These are phyloP conservation scores for Trichonephila clavipes DNA, from an alignment of 1,140 invertebrate species.

Conservation along the genomic window DNA sequence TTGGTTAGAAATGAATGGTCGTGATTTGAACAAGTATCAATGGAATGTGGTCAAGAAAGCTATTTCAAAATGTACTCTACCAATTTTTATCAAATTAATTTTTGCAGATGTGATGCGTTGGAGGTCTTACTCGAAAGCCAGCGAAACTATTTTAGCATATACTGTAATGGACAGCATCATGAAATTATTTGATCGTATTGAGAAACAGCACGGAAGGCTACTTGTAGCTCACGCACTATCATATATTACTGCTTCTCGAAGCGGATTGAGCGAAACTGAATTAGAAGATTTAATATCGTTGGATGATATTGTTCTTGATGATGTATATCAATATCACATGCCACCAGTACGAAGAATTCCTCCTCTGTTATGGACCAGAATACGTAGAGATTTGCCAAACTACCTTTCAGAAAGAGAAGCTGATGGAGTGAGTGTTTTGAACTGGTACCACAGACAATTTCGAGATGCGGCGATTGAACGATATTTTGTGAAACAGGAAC, in stretches of 20 bases:
- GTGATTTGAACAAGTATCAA: constrained; percentile 95
- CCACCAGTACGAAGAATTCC: constrained; percentile 97
- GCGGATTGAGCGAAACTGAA: constrained; percentile 95
- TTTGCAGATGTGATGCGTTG: constrained; percentile 97
- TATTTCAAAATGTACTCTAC: constrained; percentile 94
- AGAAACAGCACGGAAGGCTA: constrained; percentile 93
- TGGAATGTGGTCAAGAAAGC: constrained; percentile 96
- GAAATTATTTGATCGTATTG: constrained; percentile 96
- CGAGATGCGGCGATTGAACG: constrained; percentile 94
- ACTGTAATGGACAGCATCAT: constrained; percentile 99
- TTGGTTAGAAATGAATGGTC: constrained; percentile 95
- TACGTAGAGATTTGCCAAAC: constrained; percentile 95
- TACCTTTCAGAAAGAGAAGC: constrained; percentile 98
- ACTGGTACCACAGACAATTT: constrained; percentile 99
- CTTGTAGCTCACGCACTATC: constrained; percentile 96
- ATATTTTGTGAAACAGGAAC: constrained; percentile 98
- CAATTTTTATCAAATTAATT: constrained; percentile 98
- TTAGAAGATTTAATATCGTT: constrained; percentile 96
- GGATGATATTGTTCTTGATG: constrained; percentile 95
- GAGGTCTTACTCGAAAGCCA: constrained; percentile 96
- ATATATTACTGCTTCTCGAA: constrained; percentile 94
- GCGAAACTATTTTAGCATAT: constrained; percentile 94
- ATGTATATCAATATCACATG: constrained; percentile 99
- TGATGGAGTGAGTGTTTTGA: constrained; percentile 97
- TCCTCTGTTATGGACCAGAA: constrained; percentile 96